Conservation (phyloP, 1,140 invertebrate species). For the Elymnias hypermnestra region DNA sequence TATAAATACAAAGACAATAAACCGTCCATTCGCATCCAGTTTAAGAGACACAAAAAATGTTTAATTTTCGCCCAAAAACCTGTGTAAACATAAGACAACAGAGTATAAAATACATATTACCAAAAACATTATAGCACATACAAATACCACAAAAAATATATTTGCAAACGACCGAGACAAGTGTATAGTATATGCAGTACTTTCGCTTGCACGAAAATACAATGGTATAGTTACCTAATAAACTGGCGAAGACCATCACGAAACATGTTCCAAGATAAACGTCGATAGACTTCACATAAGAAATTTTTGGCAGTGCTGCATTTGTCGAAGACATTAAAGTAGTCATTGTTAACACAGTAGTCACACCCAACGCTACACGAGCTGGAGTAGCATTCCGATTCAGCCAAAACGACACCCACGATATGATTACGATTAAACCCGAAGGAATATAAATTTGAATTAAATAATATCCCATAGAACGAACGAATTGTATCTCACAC, state of each 20-base stretch:
- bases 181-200: no score
- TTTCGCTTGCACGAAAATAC: neutral
- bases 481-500: constrained; percentile 97
- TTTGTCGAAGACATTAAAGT: constrained; percentile 99
- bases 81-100: neutral
- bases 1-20: no score
- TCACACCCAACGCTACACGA: constrained; percentile 96
- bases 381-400: constrained; percentile 97
- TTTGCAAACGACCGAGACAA: no score
- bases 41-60: neutral
- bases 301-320: constrained; percentile 97
- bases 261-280: constrained; percentile 98
- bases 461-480: constrained; percentile 99
- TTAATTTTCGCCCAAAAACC: neutral
- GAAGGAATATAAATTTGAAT: constrained; percentile 99
- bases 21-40: neutral
- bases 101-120: no score
- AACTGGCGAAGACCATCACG: constrained; percentile 97
- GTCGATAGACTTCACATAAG: constrained; percentile 98
- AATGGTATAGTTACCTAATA: constrained; percentile 91
- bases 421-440: constrained; percentile 98
- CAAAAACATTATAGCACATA: neutral
- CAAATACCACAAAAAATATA: constrained; percentile 1
- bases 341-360: constrained; percentile 98
- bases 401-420: constrained; percentile 97